Base-by-base conservation (phyloP, 2,888 invertebrate genomes). In the Uloborus plumipes region DNA sequence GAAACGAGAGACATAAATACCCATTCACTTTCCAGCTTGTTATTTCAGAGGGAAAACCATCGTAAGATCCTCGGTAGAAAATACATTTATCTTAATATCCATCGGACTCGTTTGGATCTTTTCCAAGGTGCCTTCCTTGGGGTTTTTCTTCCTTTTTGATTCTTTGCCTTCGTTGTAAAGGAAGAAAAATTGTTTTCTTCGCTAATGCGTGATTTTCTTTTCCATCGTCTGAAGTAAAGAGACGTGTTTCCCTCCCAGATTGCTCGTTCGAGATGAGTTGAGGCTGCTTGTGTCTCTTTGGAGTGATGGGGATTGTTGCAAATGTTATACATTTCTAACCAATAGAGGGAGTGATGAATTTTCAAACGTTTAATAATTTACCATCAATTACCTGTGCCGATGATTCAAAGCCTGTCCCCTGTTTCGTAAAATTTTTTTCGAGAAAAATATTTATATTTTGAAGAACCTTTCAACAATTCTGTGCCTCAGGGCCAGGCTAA, bases 61-160 rank as follows among this genome's bases (percentile, higher is more conserved):
- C 22, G 69, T 62, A 69, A 76, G 76, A 67, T 69, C 61, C 62
- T 62, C 47, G 64, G 77, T 77, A 70, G 70, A 62, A 77, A 77
- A 77, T 70, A 58, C 77, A 77, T 77, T 70, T 58, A 70, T 77
- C 77, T 77, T 77, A 77, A 77, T 77, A 77, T 70, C 69, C 69
- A 20, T n/a, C 50, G 51, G 31, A 26, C 62, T 53, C 71, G 50
- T 71, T 74, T 77, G 70, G 77, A 71, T 58, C 77, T 20, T 7
- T 67, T 55, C 77, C 70, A 71, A 64, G 55, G 53, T 51, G 39
- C 55, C 55, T 55, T 62, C 50, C 64, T 65, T 64, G 22, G 26
- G 69, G 13, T 62, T 31, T 39, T 59, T 71, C 55, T 39, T 39
- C 39, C 39, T 39, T 39, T 39, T 39, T 39, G 39, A 39, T 39